Evolutionary conservation across 2,797 vertebrate genomes (phyloP).

Genomic region (Micromesistius poutassou): DNA sequence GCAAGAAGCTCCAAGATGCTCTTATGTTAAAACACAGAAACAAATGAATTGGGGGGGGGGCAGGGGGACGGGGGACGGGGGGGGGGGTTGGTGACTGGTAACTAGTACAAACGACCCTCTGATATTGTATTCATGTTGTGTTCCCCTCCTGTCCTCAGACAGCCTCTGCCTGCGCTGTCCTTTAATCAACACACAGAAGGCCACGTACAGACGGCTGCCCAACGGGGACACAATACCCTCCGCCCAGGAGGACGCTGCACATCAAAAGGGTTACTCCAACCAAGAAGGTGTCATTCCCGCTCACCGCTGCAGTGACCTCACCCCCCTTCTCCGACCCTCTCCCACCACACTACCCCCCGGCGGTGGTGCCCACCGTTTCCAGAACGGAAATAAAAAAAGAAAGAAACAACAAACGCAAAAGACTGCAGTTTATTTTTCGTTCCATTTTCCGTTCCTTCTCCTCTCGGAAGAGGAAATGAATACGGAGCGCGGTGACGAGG

Average conservation of each 20-base stretch:
- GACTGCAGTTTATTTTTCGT: background rate
- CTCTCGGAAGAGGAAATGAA: slow-evolving; percentile 61
- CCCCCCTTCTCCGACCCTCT: slow-evolving; percentile 16
- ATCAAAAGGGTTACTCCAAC: background rate
- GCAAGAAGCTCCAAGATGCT: background rate
- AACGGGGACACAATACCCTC: background rate
- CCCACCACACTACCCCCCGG: too few species aligned
- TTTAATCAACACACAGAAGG: background rate
- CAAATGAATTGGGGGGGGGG: background rate
- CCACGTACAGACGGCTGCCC: background rate
- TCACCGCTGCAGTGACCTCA: slow-evolving; percentile 32
- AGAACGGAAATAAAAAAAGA: slow-evolving; percentile 41
- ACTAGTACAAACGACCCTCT: background rate
- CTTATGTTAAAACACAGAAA: background rate
- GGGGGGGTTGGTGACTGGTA: background rate
- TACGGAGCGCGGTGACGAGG: slow-evolving; percentile 63
- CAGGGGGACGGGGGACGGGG: too few species aligned
- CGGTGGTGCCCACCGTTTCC: slow-evolving; percentile 16
- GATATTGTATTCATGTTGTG: background rate
- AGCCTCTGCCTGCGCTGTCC: background rate
- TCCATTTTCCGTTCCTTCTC: slow-evolving; percentile 32
- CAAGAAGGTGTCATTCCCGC: background rate
- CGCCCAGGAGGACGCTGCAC: background rate
- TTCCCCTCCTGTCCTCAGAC: background rate
- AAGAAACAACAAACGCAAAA: slow-evolving; percentile 4